A percentile compares a stretch with the other conserved stretches of the same genome.
Conservation (phyloP, 2,888 invertebrate genomes). For the Callosobruchus maculatus region DNA sequence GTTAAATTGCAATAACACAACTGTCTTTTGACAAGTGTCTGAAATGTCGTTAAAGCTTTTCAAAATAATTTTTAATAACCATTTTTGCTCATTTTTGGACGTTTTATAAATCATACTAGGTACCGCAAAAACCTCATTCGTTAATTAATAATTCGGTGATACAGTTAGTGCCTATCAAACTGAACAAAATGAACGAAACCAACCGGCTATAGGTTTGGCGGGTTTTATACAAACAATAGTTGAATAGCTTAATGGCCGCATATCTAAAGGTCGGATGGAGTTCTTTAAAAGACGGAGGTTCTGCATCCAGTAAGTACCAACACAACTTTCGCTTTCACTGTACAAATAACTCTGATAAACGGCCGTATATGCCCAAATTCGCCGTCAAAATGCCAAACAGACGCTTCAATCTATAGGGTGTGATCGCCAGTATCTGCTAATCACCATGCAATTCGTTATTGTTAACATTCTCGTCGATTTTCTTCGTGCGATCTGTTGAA, state of each 20-base stretch:
- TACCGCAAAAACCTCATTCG: not conserved
- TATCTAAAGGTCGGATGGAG: constrained; percentile 42
- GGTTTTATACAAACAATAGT: constrained; percentile 31
- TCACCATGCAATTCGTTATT: not conserved
- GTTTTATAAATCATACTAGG: not conserved
- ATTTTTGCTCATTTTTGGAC: constrained; percentile 2
- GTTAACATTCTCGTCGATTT: not conserved
- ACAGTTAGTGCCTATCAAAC: constrained; percentile 1
- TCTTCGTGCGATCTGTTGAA: not conserved
- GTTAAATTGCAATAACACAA: not conserved
- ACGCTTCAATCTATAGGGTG: constrained; percentile 14
- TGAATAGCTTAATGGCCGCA: constrained; percentile 42
- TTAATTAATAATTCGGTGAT: not conserved
- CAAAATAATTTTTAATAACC: constrained; percentile 14
- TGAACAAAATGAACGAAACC: not conserved
- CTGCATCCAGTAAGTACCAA: not conserved
- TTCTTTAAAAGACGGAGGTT: constrained; percentile 30
- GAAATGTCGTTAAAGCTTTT: constrained; percentile 18
- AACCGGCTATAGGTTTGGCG: constrained; percentile 18
- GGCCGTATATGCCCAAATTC: not conserved
- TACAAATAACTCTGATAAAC: constrained; percentile 11
- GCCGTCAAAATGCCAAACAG: not conserved
- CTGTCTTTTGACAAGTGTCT: not conserved
- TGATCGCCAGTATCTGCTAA: constrained; percentile 6
- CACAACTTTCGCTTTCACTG: constrained; percentile 20